Evolutionary conservation across 2,113 vertebrate genomes (phyloP), one percentile per base, ranked within the genome.

Genomic region (Bathybates hornii): DNA sequence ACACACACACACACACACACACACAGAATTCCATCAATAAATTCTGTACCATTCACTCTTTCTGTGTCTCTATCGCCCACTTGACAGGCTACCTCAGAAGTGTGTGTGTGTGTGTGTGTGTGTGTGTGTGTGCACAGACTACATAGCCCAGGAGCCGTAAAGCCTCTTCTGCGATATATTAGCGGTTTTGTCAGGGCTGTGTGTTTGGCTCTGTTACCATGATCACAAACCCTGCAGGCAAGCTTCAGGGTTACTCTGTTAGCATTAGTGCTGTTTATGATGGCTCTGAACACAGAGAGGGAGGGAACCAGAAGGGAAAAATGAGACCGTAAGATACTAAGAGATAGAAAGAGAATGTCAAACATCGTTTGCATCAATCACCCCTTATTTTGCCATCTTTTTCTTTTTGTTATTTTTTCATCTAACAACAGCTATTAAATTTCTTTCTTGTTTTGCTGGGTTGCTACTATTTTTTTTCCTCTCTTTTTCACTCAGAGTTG

Each of bases 191-290:
- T 91, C 91, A 85, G 80, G 79, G 50, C 27, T 82, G 45, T 88
- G 66, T 95, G 90, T 96, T 96, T 94, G 92, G 82, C 78, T 63
- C 24, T 7, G 93, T 92, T 90, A 59, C 88, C 88, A 89, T 6
- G 66, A 89, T 10, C 81, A 93, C 91, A 66, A 87, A 91, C 83
- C 88, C 89, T 79, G 89, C 82, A 94, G 93, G 81, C 84, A 83
- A 81, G 88, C 90, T 87, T 56, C 45, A 24, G 89, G 87, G 87
- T 90, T 93, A 63, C 94, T 94, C 88, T 89, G 89, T 94, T 91
- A 95, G 90, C 94, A 84, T 95, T 88, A 92, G 88, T 19, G 8
- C 78, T 93, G 94, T 95, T 94, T 95, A 73, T 93, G 89, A 92
- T 95, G 93, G 94, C 92, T 87, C 17, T 3, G 66, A 68, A 43